Evolutionary conservation across 1,140 invertebrate species (phyloP).

Genomic region (Nebria ingens): DNA sequence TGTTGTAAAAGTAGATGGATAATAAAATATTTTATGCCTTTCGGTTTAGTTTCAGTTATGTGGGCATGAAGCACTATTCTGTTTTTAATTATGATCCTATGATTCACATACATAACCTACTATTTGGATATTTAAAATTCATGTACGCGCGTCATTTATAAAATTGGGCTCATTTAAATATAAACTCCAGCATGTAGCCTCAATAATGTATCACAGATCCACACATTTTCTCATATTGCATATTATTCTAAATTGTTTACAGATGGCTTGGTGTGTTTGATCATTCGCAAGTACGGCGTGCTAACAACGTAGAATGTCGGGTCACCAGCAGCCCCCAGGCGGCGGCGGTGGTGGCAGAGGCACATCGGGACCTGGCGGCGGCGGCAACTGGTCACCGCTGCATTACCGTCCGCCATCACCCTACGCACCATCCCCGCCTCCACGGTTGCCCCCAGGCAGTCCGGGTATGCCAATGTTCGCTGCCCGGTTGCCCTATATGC

Average conservation of each 20-base stretch:
- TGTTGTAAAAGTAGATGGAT: too few relatives aligned
- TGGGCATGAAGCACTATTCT: too few relatives aligned
- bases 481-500: conserved; percentile 36
- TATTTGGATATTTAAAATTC: too few relatives aligned
- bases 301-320: background rate
- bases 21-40: too few relatives aligned
- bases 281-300: background rate
- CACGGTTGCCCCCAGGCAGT: conserved; percentile 40
- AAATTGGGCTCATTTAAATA: too few relatives aligned
- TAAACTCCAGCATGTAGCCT: too few relatives aligned
- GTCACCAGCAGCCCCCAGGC: conserved; percentile 13
- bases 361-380: conserved; percentile 28
- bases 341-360: conserved; percentile 32
- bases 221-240: too few relatives aligned
- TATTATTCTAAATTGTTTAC: background rate
- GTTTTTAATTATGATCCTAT: too few relatives aligned
- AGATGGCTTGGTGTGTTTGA: background rate
- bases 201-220: too few relatives aligned
- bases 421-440: conserved; percentile 51
- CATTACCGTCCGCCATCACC: conserved; percentile 51
- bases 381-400: conserved; percentile 34
- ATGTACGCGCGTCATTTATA: too few relatives aligned
- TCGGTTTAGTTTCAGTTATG: too few relatives aligned
- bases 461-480: conserved; percentile 30
- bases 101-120: too few relatives aligned